Percentiles rank a stretch among this genome's conserved stretches.
These are phyloP conservation scores for Callorhinus ursinus DNA, from an alignment of 2,113 vertebrate species.

Conservation along the genomic window DNA sequence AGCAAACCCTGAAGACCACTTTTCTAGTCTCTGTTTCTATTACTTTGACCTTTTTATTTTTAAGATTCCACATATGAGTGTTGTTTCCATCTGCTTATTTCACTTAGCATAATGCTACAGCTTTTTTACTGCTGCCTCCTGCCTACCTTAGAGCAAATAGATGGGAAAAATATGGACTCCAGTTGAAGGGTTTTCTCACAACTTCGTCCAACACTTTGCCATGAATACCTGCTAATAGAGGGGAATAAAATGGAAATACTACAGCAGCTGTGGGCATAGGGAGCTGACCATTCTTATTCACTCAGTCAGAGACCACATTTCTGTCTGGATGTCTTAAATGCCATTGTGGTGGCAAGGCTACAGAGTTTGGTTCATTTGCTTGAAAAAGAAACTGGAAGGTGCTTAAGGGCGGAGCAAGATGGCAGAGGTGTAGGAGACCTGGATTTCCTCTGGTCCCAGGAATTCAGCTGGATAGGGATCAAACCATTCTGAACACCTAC, in stretches of 20 bases:
- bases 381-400: not conserved
- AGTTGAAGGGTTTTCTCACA: not conserved
- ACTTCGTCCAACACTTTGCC: not conserved
- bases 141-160: not conserved
- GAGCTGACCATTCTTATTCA: not conserved
- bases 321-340: too few species aligned
- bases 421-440: too few species aligned
- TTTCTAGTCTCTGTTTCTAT: not conserved
- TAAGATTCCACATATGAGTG: not conserved
- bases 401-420: not conserved
- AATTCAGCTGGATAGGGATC: too few species aligned
- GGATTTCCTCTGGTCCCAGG: too few species aligned
- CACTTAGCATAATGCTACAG: not conserved
- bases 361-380: not conserved
- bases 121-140: not conserved
- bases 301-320: not conserved
- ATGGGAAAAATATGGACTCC: not conserved
- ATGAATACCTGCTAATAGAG: fast-evolving
- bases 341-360: not conserved
- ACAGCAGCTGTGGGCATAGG: fast-evolving
- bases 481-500: too few species aligned
- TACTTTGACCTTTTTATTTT: not conserved
- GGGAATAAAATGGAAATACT: not conserved
- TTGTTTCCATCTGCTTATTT: not conserved
- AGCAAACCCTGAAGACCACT: not conserved